Percentiles rank a stretch among this genome's conserved stretches.
Evolutionary conservation across 2,113 vertebrate species (phyloP).

Genomic region (Aegotheles bennettii): DNA sequence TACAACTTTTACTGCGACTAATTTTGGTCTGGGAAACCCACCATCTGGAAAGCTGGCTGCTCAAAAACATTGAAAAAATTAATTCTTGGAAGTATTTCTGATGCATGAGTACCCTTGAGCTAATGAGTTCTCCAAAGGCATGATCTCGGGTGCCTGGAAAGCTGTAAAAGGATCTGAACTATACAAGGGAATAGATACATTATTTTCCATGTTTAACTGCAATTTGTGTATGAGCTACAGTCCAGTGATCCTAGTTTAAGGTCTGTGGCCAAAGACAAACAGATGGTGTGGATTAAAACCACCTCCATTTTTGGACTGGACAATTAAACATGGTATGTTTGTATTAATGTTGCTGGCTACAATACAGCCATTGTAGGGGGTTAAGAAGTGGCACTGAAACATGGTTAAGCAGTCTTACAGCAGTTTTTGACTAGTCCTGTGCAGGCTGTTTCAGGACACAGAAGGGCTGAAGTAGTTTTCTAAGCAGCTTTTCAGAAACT

Average conservation of each 20-base stretch:
- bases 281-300: constrained; percentile 32
- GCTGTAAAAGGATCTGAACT: not conserved
- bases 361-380: not conserved
- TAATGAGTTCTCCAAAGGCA: not conserved
- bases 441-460: not conserved
- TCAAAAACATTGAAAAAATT: not conserved
- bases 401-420: not conserved
- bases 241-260: not conserved
- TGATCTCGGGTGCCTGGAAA: not conserved
- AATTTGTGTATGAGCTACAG: not conserved
- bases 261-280: not conserved
- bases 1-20: not conserved
- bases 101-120: not conserved
- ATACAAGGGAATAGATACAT: not conserved
- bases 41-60: not conserved
- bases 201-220: not conserved
- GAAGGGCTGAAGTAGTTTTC: not conserved
- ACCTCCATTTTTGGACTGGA: not conserved
- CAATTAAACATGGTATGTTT: not conserved
- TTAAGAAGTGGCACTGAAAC: not conserved
- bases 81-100: not conserved
- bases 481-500: not conserved
- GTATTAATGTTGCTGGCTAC: not conserved
- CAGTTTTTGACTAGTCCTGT: not conserved
- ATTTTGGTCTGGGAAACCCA: not conserved